Base-by-base conservation (phyloP, 2,113 vertebrate species). In the Lagopus muta region DNA sequence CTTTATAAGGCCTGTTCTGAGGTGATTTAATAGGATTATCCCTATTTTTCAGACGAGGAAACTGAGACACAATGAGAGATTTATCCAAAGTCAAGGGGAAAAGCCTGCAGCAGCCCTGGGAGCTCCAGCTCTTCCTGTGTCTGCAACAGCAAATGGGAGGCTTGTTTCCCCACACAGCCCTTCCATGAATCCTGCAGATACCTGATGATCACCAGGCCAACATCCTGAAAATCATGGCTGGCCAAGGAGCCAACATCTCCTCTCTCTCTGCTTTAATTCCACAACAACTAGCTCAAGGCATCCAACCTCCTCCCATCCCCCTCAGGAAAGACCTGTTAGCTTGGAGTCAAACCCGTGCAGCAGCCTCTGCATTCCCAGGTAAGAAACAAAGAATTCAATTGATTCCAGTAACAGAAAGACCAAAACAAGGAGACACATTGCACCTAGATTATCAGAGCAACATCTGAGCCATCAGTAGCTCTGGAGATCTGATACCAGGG, bases 21-120 rank as follows among this genome's bases (percentile, higher is more conserved):
- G 81, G 73, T 89, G 77, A 75, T 88, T 90, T 88, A 92, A 88
- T 86, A 69, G 80, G 86, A 94, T 95, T 93, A 93, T 74, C 38
- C 50, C 57, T 36, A 3, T 84, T 95, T 93, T 80, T 90, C 71
- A 84, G 36, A 93, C 5, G 40, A 93, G 88, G 88, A 94, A 83
- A 78, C 57, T 24, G 65, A 93, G 88, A 69, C 55, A 83, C 65
- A 82, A 22, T 34, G 61, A 78, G 82, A 82, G 38, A 58, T 27
- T 40, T 81, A 65, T n/a, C 79, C 72, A 57, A 89, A 50, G 85
- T 71, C 72, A 83, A 76, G 25, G 20, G 93, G 43, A 72, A 67
- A 91, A 88, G 71, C 85, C 38, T 64, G 55, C 34, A 60, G 71
- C 52, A 82, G 62, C 66, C 14, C 75, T n/a, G 3, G 11, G 50